Evolutionary conservation across 2,113 vertebrate genomes (phyloP), one percentile per base, ranked within the genome.

Genomic region (Galbula dea): DNA sequence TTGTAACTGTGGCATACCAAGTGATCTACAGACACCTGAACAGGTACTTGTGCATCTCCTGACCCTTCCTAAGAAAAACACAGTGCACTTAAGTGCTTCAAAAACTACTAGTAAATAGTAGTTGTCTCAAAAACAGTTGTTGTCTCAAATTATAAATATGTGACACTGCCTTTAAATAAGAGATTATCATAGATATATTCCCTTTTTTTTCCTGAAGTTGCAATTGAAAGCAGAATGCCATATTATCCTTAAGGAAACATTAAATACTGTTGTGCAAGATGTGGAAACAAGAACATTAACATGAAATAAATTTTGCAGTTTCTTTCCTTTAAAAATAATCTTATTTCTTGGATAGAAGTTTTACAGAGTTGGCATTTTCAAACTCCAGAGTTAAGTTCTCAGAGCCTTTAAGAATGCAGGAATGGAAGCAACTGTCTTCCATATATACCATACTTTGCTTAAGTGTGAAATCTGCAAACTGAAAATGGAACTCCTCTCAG

Each of bases 141-240:
- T 43, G 41, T 43, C 52, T 74, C 49, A 69, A 30, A 9, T 43
- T 20, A 77, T 34, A 84, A 61, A 34, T 51, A 27, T 6, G 10
- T 54, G 27, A 68, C 11, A 17, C 6, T 22, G 39, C 3, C 22
- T 68, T 69, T 46, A 73, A 65, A 83, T 30, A 86, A 46, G 82
- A 61, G 8, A 39, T 3, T 5, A 34, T n/a, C 72, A 27, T 39
- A 77, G 37, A 43, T 26, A 57, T 4, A 66, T 6, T 11, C 8
- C 19, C 17, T 26, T 62, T 80, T 91, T 69, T 62, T 46, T 13
- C 29, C 41, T 11, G 2, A 86, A 57, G 30, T 36, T 71, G 18
- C 23, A 83, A 55, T 57, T 41, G 41, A 83, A 91, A 79, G 29
- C 3, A 2, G 29, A 37, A 37, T 5, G 66, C 12, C 0, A 0